phyloP scores from a whole-genome alignment of 1,140 invertebrate species.

The Drosophila tsacasi region DNA sequence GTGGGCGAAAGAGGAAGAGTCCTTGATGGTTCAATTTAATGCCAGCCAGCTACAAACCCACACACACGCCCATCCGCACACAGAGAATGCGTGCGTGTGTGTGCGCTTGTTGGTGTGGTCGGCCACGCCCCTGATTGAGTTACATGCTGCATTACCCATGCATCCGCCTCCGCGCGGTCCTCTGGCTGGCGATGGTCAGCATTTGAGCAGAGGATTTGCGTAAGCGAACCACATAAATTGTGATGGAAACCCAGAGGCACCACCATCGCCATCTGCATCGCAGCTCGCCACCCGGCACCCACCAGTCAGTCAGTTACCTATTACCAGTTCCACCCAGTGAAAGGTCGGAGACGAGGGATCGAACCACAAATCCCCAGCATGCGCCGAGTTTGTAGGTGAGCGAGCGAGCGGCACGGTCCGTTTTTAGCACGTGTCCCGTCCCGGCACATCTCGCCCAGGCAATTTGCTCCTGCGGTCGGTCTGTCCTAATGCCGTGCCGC shows the following conservation, averaged over 20 bases:
- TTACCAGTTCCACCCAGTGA: not conserved
- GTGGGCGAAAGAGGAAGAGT: constrained; percentile 14
- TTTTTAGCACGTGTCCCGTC: constrained; percentile 17
- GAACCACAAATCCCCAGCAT: constrained; percentile 70
- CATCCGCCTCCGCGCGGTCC: constrained; percentile 15
- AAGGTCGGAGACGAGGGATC: constrained; percentile 6
- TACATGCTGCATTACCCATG: constrained; percentile 60
- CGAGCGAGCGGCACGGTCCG: not conserved
- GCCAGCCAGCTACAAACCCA: constrained; percentile 13
- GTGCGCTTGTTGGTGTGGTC: constrained; percentile 8
- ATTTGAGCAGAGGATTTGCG: constrained; percentile 37
- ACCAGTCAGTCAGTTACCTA: not conserved
- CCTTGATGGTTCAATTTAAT: constrained; percentile 53
- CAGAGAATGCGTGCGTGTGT: not conserved
- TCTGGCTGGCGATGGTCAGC: constrained; percentile 2
- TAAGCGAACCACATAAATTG: constrained; percentile 51
- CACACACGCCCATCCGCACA: not conserved
- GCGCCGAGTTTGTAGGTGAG: constrained; percentile 27
- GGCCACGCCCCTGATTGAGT: constrained; percentile 56
- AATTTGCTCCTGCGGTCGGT: constrained; percentile 44
- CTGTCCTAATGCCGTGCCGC: constrained; percentile 9
- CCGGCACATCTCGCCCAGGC: constrained; percentile 15
- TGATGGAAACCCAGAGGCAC: constrained; percentile 38
- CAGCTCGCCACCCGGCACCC: not conserved
- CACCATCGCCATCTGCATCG: constrained; percentile 11